Evolutionary conservation across 1,140 invertebrate genomes (phyloP).

Genomic region (Pinna nobilis): DNA sequence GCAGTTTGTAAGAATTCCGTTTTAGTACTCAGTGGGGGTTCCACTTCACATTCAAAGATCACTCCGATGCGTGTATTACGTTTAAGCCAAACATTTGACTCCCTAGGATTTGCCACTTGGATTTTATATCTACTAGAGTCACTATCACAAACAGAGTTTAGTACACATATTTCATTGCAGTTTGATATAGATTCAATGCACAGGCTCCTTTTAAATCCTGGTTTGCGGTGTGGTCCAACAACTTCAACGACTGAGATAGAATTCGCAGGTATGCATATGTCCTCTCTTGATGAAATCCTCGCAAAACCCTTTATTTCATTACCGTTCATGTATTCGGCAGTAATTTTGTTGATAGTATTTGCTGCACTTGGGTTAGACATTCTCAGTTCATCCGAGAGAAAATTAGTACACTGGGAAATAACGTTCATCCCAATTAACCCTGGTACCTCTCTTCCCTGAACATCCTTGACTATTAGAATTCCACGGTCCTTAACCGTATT

Average conservation of each 20-base stretch:
- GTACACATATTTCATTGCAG: neutral
- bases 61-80: slow-evolving; percentile 13
- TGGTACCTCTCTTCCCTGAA: neutral
- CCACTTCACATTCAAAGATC: slow-evolving; percentile 9
- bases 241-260: slow-evolving; percentile 14
- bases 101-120: slow-evolving; percentile 3
- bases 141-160: slow-evolving; percentile 7
- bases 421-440: slow-evolving; percentile 25
- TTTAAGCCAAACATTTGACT: slow-evolving; percentile 18
- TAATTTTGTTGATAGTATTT: neutral
- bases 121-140: slow-evolving; percentile 3
- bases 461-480: slow-evolving; percentile 21
- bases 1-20: slow-evolving; percentile 4
- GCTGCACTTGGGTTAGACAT: neutral
- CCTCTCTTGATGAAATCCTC: slow-evolving; percentile 3
- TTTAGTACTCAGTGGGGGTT: neutral
- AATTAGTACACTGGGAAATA: neutral
- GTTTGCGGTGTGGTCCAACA: slow-evolving; percentile 10
- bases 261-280: slow-evolving; percentile 24
- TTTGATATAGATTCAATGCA: slow-evolving; percentile 14
- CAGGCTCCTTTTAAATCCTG: neutral
- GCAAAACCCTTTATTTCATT: slow-evolving; percentile 28
- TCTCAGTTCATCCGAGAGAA: neutral
- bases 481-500: neutral
- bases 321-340: neutral